Conservation (phyloP, 2,797 vertebrate genomes). For the Sarcophilus harrisii region DNA sequence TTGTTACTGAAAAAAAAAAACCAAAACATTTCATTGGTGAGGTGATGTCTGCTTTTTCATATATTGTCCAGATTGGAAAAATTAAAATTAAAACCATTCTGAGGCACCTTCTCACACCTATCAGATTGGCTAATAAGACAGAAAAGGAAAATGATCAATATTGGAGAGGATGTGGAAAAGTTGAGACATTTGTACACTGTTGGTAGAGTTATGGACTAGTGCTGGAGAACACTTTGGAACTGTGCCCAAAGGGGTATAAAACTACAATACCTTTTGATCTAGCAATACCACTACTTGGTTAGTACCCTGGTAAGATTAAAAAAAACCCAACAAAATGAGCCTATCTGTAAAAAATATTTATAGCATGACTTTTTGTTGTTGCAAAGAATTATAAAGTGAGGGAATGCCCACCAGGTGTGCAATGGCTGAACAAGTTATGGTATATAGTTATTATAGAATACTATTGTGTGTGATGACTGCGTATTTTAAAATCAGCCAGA, state of each 20-base stretch:
- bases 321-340: background rate
- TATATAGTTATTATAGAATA: background rate
- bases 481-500: too few relatives aligned
- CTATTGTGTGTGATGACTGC: too few relatives aligned
- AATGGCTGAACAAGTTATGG: background rate
- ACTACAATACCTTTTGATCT: background rate
- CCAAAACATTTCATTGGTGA: background rate
- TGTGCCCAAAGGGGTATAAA: background rate
- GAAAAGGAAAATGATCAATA: too few relatives aligned
- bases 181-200: background rate
- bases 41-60: background rate
- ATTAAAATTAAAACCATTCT: too few relatives aligned
- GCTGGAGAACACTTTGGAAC: background rate
- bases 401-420: background rate
- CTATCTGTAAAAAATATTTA: background rate
- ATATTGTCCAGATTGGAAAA: background rate
- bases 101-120: too few relatives aligned
- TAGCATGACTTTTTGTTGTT: background rate
- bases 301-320: background rate
- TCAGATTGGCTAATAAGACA: too few relatives aligned
- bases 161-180: too few relatives aligned
- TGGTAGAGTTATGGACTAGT: background rate
- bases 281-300: background rate
- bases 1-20: too few relatives aligned
- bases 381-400: background rate